Evolutionary conservation across 1,140 invertebrate genomes (phyloP).

Genomic region (Parasteatoda tepidariorum): DNA sequence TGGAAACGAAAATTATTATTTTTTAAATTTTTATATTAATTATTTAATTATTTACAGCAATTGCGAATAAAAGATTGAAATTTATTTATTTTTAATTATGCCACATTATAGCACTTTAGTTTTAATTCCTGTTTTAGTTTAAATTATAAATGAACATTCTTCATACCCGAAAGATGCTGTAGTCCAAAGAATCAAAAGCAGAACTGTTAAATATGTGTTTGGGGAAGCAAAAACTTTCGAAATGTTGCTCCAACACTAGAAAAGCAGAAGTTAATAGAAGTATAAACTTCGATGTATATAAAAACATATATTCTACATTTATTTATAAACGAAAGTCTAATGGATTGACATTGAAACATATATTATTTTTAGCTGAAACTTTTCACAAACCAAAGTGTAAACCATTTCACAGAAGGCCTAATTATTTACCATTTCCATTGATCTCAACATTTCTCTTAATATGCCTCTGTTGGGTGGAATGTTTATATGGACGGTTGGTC

Average conservation of each 20-base stretch:
- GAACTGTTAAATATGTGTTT: conserved; percentile 65
- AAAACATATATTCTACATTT: too few relatives aligned
- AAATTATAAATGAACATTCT: neutral
- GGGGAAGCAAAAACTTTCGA: conserved; percentile 67
- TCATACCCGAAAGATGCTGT: conserved; percentile 71
- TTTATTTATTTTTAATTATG: neutral
- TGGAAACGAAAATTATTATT: neutral
- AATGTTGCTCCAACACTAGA: conserved; percentile 66
- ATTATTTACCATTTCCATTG: conserved; percentile 35
- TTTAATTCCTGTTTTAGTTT: neutral
- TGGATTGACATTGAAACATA: too few relatives aligned
- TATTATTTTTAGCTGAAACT: too few relatives aligned
- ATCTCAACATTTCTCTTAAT: conserved; percentile 40
- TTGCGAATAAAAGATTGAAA: neutral
- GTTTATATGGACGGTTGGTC: conserved; percentile 36
- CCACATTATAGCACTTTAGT: neutral
- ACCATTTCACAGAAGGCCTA: too few relatives aligned
- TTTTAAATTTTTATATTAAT: neutral
- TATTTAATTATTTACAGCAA: neutral
- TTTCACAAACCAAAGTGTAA: too few relatives aligned
- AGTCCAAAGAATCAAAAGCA: conserved; percentile 69
- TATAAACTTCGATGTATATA: too few relatives aligned
- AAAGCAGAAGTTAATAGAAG: conserved; percentile 1
- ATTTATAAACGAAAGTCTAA: too few relatives aligned
- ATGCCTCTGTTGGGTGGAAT: conserved; percentile 57